These are phyloP conservation scores for Brachirus orientalis DNA, from an alignment of 2,113 vertebrate species.

Conservation along the genomic window DNA sequence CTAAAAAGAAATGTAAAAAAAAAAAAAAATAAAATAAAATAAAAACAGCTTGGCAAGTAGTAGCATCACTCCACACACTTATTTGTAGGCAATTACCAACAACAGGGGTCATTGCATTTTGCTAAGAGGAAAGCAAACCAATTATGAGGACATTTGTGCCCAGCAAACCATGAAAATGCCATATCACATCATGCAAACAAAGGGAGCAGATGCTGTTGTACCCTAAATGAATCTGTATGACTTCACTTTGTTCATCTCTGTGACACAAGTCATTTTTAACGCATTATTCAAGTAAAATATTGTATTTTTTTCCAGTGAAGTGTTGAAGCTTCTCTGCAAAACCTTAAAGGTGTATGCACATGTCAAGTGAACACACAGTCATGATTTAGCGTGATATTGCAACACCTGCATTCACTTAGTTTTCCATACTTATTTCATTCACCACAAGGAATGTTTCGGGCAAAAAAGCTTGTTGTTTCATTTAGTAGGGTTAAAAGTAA, in stretches of 20 bases:
- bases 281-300: background rate
- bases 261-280: slow-evolving; percentile 22
- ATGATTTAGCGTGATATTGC: background rate
- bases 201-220: slow-evolving; percentile 56
- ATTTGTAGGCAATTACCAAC: slow-evolving; percentile 51
- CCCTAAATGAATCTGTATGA: slow-evolving; percentile 43
- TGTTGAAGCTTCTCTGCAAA: slow-evolving; percentile 1
- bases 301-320: background rate
- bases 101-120: slow-evolving; percentile 57
- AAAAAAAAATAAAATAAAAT: slow-evolving; percentile 29
- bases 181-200: slow-evolving; percentile 63
- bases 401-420: too few species aligned
- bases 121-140: slow-evolving; percentile 59
- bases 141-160: slow-evolving; percentile 68
- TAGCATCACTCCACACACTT: slow-evolving; percentile 9
- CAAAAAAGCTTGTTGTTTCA: too few species aligned
- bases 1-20: slow-evolving; percentile 22
- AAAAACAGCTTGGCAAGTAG: slow-evolving; percentile 21
- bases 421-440: too few species aligned
- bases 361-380: background rate
- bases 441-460: too few species aligned
- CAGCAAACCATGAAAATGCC: slow-evolving; percentile 67
- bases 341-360: slow-evolving; percentile 10
- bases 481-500: slow-evolving; percentile 19
- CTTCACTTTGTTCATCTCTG: slow-evolving; percentile 12